A percentile compares a stretch with the other conserved stretches of the same genome.
Conservation (phyloP, 2,113 vertebrate species). For the Chaenogobius annularis region DNA sequence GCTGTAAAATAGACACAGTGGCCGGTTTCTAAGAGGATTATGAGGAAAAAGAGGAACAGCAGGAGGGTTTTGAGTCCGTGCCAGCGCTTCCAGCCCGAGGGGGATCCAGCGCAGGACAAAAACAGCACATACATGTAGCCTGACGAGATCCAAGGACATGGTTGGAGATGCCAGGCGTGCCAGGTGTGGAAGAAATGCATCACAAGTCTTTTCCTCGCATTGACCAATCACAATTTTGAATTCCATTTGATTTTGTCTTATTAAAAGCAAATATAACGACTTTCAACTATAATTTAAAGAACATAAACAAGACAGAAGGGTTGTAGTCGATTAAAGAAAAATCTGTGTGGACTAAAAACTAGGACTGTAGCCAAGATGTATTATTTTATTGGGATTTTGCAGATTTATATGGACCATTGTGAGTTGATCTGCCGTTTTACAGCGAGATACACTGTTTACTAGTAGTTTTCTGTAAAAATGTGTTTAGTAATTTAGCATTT, state of each 20-base stretch:
- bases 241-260: conserved; percentile 3
- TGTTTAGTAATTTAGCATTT: too few species aligned
- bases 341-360: too few species aligned
- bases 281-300: neutral
- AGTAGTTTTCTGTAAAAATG: too few species aligned
- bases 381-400: too few species aligned
- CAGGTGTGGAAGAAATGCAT: neutral
- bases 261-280: neutral
- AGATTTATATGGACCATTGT: too few species aligned
- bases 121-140: conserved; percentile 40
- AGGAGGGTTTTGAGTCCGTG: conserved; percentile 52
- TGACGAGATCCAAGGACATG: conserved; percentile 26
- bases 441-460: too few species aligned
- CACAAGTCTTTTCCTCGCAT: neutral
- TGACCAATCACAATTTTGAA: neutral
- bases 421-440: too few species aligned
- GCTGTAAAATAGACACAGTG: conserved; percentile 76
- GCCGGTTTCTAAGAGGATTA: conserved; percentile 78
- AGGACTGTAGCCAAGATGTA: too few species aligned
- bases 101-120: conserved; percentile 44
- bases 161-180: neutral
- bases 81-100: conserved; percentile 49
- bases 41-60: conserved; percentile 61
- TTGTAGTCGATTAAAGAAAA: too few species aligned
- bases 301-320: too few species aligned